Evolutionary conservation across 2,888 invertebrate genomes (phyloP), one percentile per base, ranked within the genome.

Genomic region (Isoperla grammatica): DNA sequence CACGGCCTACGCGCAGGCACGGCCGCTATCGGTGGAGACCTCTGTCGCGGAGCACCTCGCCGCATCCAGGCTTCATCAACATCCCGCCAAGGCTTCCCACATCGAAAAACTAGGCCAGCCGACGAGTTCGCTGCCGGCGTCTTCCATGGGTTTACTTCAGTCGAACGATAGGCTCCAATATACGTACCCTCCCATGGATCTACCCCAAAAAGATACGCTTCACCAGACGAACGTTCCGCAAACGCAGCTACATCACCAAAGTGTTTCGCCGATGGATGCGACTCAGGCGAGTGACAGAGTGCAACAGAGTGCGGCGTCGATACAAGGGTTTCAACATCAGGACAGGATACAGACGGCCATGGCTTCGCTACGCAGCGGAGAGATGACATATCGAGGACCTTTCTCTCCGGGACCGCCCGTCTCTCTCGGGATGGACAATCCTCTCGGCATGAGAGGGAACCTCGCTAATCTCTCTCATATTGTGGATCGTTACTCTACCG

Each of bases 391-490:
- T 46, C 56, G 63, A 35, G 59, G 61, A 15, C 63, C 61, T 9
- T 63, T 61, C 45, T 57, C 63, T 15, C 56, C 63, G 13, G 49
- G 46, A 49, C 9, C 59, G 54, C 72, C 78, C 63, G 69, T 78
- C 1, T 65, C 76, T 11, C 71, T 79, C 53, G 77, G 78, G 42
- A 74, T 81, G 60, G 81, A 82, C 19, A 42, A 22, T 39, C 35
- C 43, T n/a, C 45, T 46, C 17, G 42, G 37, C 29, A 53, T 75
- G 48, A 67, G 72, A 22, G 71, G 82, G 42, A 81, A 79, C 70
- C 71, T 83, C 61, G 77, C 80, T 4, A 81, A 78, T 69, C 74
- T 83, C 61, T 79, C 82, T 12, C 83, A 82, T 71, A 81, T 83
- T 72, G 75, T 83, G 48, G 83, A 83, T 67, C 72, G 83, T 46